Evolutionary conservation across 2,113 vertebrate species (phyloP).

Genomic region (Macquaria ambigua): DNA sequence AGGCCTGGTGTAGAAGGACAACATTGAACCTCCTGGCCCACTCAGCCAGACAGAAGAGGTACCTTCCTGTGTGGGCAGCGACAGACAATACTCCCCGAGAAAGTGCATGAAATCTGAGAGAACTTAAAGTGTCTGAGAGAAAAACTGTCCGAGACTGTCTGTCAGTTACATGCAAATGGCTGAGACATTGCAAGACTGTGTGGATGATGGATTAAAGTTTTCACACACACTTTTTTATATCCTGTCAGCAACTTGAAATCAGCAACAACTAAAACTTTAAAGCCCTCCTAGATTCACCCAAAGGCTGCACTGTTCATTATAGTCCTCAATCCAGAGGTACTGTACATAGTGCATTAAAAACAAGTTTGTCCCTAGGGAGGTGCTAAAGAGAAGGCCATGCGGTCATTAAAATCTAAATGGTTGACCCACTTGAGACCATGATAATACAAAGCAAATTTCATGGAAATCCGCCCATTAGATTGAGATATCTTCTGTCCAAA

Average conservation of each 20-base stretch:
- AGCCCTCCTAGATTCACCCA: neutral
- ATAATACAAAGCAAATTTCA: neutral
- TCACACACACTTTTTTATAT: conserved; percentile 41
- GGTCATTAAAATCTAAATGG: neutral
- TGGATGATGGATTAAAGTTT: conserved; percentile 59
- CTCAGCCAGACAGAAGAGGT: conserved; percentile 55
- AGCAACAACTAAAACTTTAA: conserved; percentile 30
- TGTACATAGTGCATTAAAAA: conserved; percentile 2
- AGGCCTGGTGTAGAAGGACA: conserved; percentile 55
- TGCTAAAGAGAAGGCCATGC: neutral
- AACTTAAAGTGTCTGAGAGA: conserved; percentile 51
- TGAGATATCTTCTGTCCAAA: neutral
- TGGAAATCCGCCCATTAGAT: neutral
- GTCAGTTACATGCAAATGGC: conserved; percentile 55
- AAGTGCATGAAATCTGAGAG: conserved; percentile 48
- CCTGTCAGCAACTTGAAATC: conserved; percentile 41
- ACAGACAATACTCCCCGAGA: conserved; percentile 39
- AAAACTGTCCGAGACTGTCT: conserved; percentile 35
- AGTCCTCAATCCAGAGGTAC: neutral
- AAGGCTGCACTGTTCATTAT: conserved; percentile 8
- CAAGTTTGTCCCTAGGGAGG: conserved; percentile 2
- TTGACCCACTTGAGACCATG: neutral
- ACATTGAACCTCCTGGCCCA: conserved; percentile 40
- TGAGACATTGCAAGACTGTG: conserved; percentile 16
- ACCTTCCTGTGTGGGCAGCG: conserved; percentile 41